Percentiles rank a stretch among this genome's conserved stretches.
phyloP scores from a whole-genome alignment of 2,113 vertebrate species.

The Mionectes macconnelli region DNA sequence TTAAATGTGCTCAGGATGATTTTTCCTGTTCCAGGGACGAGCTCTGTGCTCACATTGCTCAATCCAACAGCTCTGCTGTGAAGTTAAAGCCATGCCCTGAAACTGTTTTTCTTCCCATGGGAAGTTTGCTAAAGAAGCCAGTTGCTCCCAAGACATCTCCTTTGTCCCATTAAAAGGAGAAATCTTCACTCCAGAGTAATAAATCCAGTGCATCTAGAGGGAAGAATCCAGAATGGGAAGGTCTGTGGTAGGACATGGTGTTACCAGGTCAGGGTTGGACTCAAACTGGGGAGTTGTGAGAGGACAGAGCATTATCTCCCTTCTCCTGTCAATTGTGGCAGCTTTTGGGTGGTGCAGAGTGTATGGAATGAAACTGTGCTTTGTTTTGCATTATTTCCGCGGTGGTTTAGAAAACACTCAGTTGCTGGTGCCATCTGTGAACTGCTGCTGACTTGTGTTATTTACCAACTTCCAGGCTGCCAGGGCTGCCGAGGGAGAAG shows the following conservation, averaged over 20 bases:
- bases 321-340: background rate
- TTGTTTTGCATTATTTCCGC: background rate
- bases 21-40: background rate
- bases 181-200: background rate
- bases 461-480: slow-evolving; percentile 78
- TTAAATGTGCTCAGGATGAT: background rate
- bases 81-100: background rate
- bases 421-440: background rate
- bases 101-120: background rate
- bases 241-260: background rate
- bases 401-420: background rate
- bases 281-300: background rate
- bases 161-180: background rate
- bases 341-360: background rate
- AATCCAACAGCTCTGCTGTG: background rate
- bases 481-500: slow-evolving; percentile 83
- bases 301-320: background rate
- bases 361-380: background rate
- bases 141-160: background rate
- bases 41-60: background rate
- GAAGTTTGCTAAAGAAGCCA: background rate
- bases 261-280: background rate
- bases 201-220: background rate
- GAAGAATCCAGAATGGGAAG: background rate
- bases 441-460: slow-evolving; percentile 16